Evolutionary conservation across 2,888 invertebrate genomes (phyloP), one percentile per base, ranked within the genome.

Genomic region (Drosophila mettleri): DNA sequence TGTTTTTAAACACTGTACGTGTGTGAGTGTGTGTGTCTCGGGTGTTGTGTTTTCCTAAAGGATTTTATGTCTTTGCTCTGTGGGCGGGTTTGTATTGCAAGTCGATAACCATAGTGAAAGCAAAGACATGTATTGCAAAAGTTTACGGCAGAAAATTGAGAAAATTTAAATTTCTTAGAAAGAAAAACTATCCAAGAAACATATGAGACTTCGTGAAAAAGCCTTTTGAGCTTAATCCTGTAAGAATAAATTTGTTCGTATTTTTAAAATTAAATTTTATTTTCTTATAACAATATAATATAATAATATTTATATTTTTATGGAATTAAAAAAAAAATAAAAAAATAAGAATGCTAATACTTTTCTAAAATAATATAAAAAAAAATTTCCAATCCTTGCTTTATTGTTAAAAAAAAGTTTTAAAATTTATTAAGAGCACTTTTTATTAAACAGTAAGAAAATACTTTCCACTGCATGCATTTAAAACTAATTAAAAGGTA

Each of bases 101-200:
- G n/a, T 22, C 14, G 16, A 38, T 20, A 45, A 1, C 53, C 39
- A 29, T 14, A 29, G 14, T 27, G 2, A 29, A 24, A 53, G 4
- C 36, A 36, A 39, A 46, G 3, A n/a, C 27, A 12, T 38, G 12
- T 41, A 33, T 9, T n/a, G 24, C 4, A 22, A 14, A 16, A 48
- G 36, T 45, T 43, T 27, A 49, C 22, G 34, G 38, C 36, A 33
- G 52, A n/a, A 57, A 61, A 43, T 54, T 49, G 59, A 9, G 55
- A 20, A 18, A 12, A 18, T 10, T 31, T 18, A 33, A 48, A 16
- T 22, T 36, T 43, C 6, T 9, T 22, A n/a, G 16, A 14, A 59
- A 58, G n/a, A 3, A n/a, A n/a, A 16, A 8, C 1, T 6, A 0
- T 24, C 24, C 7, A 9, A 24, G 12, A 0, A 9, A 8, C 18